These are phyloP conservation scores for Drosophila bipectinata DNA, from an alignment of 1,140 invertebrate genomes.

Conservation along the genomic window DNA sequence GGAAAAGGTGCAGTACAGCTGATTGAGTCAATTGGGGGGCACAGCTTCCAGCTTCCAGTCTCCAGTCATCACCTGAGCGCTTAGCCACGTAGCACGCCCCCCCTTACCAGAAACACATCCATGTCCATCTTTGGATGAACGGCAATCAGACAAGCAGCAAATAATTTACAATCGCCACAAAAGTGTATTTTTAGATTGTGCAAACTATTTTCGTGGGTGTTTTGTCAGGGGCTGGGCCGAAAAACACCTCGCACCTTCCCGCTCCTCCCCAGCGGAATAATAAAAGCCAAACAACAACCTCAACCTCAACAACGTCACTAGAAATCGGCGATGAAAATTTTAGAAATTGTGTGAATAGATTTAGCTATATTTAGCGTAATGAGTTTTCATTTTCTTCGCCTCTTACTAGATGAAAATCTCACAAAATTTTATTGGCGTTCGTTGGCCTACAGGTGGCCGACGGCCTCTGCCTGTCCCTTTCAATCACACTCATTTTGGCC, in stretches of 20 bases:
- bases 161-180: conserved; percentile 54
- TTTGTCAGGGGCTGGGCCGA: conserved; percentile 58
- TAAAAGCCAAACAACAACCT: conserved; percentile 47
- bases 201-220: conserved; percentile 58
- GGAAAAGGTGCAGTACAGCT: conserved; percentile 66
- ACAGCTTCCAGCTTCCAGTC: conserved; percentile 10
- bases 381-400: conserved; percentile 64
- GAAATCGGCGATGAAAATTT: conserved; percentile 29
- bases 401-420: conserved; percentile 28
- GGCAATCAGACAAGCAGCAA: conserved; percentile 43
- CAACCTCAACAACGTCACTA: conserved; percentile 18
- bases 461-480: conserved; percentile 10
- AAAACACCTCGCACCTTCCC: conserved; percentile 7
- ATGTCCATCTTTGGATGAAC: conserved; percentile 63
- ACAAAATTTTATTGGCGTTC: conserved; percentile 36
- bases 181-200: conserved; percentile 43
- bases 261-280: conserved; percentile 28
- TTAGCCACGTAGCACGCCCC: conserved; percentile 10
- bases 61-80: conserved; percentile 39
- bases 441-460: conserved; percentile 68
- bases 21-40: conserved; percentile 8
- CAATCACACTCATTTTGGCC: background rate
- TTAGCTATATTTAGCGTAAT: conserved; percentile 71
- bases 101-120: conserved; percentile 24
- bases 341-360: conserved; percentile 48